phyloP scores from a whole-genome alignment of 1,140 invertebrate species.

The Physella acuta region DNA sequence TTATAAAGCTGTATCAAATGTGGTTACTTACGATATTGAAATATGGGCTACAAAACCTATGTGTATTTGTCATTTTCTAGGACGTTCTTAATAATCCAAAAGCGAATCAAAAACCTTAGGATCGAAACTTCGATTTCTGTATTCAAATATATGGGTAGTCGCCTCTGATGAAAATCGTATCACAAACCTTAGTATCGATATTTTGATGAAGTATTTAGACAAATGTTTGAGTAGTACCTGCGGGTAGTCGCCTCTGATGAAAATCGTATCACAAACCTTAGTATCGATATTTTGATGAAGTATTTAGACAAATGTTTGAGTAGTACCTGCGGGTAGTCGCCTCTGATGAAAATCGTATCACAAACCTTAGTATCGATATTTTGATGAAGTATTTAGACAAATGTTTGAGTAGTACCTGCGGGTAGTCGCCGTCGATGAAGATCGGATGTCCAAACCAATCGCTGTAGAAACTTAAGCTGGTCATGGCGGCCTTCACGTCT shows the following conservation, averaged over 20 bases:
- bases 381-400: background rate
- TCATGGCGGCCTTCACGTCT: constrained; percentile 39
- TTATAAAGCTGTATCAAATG: no score
- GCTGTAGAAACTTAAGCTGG: constrained; percentile 35
- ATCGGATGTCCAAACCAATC: constrained; percentile 55
- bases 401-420: constrained; percentile 32
- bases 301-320: background rate
- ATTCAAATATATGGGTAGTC: background rate
- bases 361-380: background rate
- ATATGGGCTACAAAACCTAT: no score
- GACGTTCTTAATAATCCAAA: no score
- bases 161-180: background rate
- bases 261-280: background rate
- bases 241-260: background rate
- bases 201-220: background rate
- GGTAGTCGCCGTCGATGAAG: constrained; percentile 55
- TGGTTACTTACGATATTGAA: no score
- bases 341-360: background rate
- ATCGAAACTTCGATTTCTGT: no score
- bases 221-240: constrained; percentile 11
- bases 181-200: background rate
- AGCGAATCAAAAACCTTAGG: no score
- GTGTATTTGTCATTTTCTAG: no score
- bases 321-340: constrained; percentile 1
- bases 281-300: background rate